Base-by-base conservation (phyloP, 2,888 invertebrate genomes). In the Drosophila vallismaia region DNA sequence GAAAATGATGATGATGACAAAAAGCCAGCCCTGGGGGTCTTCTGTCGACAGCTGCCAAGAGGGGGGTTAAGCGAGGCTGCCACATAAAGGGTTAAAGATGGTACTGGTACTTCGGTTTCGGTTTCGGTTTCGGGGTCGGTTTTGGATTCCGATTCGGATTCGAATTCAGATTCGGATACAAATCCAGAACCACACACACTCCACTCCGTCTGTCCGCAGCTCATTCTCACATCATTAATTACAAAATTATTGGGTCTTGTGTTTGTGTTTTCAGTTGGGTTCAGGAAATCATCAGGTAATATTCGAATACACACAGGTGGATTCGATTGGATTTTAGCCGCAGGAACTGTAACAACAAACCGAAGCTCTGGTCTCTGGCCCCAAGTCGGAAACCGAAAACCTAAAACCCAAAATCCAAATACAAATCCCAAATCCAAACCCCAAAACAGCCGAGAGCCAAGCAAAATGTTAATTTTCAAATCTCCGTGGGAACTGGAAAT, bases 151-250 rank as follows among this genome's bases (percentile, higher is more conserved):
- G 19, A 19, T 19, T 19, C 19, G 19, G 19, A 19, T 19, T 44
- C 1, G 10, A 7, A 44, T 19, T 10, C 24, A 5, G 44, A 44
- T 19, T 10, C 44, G 10, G 10, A 19, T 44, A 5, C 44, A 44
- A 10, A 10, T 24, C 28, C 28, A 28, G 36, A 57, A 28, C 49
- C 40, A 1, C 67, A 5, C 44, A 48, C 67, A 19, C 19, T 2
- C 19, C 2, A 1, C 14, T 14, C 19, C 19, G 19, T 60, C 83
- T 75, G 87, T 80, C 78, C 74, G 59, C 83, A 64, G 75, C 67
- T 75, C 85, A 82, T 89, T 88, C 82, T 89, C 89, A 87, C 89
- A 87, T 87, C 87, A 87, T 87, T 87, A 89, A 89, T 87, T 88
- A 84, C 80, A 82, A 86, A 86, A 86, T 86, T 78, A 82, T 87